Conservation (phyloP, 2,113 vertebrate species). For the Murina feae region DNA sequence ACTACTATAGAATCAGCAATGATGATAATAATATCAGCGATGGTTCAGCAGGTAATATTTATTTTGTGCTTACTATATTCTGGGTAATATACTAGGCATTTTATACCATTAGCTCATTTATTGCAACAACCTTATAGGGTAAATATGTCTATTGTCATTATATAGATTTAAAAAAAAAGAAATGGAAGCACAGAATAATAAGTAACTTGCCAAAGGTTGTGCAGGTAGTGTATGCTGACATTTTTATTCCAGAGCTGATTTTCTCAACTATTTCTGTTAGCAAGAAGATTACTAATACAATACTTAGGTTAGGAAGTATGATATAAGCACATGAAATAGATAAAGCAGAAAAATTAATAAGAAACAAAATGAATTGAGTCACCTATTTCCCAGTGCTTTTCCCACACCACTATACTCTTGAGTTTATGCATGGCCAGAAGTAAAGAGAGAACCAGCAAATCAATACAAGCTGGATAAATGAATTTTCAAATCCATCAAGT, state of each 20-base stretch:
- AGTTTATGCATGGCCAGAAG: background rate
- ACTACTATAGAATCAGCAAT: background rate
- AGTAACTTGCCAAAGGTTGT: background rate
- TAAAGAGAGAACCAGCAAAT: background rate
- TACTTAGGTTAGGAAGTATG: background rate
- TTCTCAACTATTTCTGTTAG: background rate
- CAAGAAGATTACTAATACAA: background rate
- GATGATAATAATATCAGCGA: background rate
- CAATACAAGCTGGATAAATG: background rate
- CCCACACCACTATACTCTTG: background rate
- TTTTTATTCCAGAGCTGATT: background rate
- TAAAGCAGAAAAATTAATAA: background rate
- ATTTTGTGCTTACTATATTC: slow-evolving; percentile 1
- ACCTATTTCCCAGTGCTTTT: background rate
- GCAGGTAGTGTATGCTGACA: background rate
- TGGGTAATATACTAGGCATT: background rate
- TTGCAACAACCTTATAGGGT: background rate
- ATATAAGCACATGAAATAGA: background rate
- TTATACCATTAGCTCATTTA: background rate
- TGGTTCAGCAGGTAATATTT: background rate
- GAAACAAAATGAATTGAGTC: background rate
- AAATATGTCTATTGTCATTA: background rate
- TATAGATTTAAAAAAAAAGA: background rate
- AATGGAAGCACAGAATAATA: background rate
- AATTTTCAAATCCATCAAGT: background rate